Percentiles rank a stretch among this genome's conserved stretches.
phyloP scores from a whole-genome alignment of 2,888 invertebrate species.

The Zygaena filipendulae region DNA sequence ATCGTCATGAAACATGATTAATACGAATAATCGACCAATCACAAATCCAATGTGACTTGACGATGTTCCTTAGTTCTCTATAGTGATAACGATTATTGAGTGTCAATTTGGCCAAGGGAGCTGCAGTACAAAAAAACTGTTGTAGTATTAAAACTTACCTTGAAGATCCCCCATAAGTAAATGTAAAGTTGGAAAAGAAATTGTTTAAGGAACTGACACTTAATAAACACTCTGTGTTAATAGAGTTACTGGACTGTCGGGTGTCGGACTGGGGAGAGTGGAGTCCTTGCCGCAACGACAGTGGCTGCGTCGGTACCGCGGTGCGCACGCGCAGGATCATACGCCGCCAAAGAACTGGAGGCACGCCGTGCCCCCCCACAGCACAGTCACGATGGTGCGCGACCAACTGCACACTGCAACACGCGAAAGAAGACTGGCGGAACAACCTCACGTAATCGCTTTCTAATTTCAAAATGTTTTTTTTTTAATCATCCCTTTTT shows the following conservation, averaged over 20 bases:
- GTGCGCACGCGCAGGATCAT: slow-evolving; percentile 81
- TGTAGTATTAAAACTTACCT: too few species aligned
- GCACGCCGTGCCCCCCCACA: slow-evolving; percentile 84
- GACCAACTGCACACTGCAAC: slow-evolving; percentile 57
- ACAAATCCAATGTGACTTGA: too few species aligned
- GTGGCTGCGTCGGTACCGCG: slow-evolving; percentile 90
- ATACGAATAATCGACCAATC: too few species aligned
- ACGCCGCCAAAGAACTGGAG: slow-evolving; percentile 82
- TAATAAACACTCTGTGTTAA: too few species aligned
- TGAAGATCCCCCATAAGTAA: too few species aligned
- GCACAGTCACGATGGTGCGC: slow-evolving; percentile 92
- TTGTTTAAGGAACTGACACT: too few species aligned
- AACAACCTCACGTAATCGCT: slow-evolving; percentile 50
- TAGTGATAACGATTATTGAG: too few species aligned
- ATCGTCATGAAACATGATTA: too few species aligned
- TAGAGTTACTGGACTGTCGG: slow-evolving; percentile 88
- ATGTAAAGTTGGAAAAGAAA: too few species aligned
- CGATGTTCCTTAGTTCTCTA: too few species aligned
- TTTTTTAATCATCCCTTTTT: slow-evolving; percentile 12
- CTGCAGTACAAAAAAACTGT: too few species aligned
- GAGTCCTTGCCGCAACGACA: slow-evolving; percentile 85
- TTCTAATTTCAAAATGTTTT: slow-evolving; percentile 16
- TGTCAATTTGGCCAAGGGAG: too few species aligned
- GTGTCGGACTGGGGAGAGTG: slow-evolving; percentile 89
- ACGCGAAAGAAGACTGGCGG: slow-evolving; percentile 39